Percentiles rank a stretch among this genome's conserved stretches.
Evolutionary conservation across 1,140 invertebrate species (phyloP).

Genomic region (Myzus persicae): DNA sequence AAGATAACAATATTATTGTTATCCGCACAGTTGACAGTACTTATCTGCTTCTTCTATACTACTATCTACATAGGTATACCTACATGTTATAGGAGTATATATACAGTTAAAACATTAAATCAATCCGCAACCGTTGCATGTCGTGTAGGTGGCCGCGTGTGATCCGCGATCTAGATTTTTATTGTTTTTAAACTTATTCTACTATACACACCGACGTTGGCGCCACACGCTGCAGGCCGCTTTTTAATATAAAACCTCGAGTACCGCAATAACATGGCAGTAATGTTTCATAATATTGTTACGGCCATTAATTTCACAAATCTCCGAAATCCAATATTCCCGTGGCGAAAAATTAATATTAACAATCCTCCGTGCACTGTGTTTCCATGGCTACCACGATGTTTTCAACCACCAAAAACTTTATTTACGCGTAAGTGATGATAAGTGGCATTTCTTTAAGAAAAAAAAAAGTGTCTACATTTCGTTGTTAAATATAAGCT

Average conservation of each 20-base stretch:
- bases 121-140: neutral
- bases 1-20: too few relatives aligned
- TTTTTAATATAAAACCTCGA: neutral
- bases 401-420: neutral
- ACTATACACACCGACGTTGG: too few relatives aligned
- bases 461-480: neutral
- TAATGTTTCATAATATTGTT: neutral
- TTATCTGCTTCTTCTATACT: too few relatives aligned
- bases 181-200: neutral
- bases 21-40: too few relatives aligned
- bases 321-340: neutral
- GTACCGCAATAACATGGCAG: neutral
- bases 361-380: neutral
- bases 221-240: neutral
- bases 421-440: neutral
- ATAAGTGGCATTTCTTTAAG: neutral
- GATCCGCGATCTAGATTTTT: neutral
- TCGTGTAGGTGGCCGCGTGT: neutral
- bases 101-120: too few relatives aligned
- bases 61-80: too few relatives aligned
- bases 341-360: neutral
- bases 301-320: neutral
- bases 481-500: conserved; percentile 12
- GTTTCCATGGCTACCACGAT: neutral
- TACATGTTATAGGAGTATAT: too few relatives aligned